Evolutionary conservation across 2,888 invertebrate genomes (phyloP), one percentile per base, ranked within the genome.

Genomic region (Itoplectis maculator): DNA sequence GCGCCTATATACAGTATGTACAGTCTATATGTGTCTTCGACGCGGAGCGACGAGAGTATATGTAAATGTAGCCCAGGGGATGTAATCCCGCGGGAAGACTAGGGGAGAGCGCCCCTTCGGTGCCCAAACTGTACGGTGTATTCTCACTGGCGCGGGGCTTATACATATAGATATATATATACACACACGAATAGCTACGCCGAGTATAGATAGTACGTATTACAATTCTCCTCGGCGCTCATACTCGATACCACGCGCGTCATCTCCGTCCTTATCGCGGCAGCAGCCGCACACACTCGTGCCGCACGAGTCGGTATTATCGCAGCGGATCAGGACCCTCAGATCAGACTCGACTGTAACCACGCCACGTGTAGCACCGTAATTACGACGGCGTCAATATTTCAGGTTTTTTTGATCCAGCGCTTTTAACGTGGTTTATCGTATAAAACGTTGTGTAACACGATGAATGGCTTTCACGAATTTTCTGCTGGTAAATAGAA

Each of bases 21-120:
- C 5, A 29, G 29, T 29, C 72, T 13, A 37, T 18, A 45, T 18
- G 45, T 1, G 42, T 69, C 51, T 70, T 59, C 29, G 69, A 40
- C 72, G 35, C 56, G 35, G 65, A 84, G 83, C 77, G 81, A 81
- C n/a, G 83, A 75, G 80, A 86, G 87, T 89, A 80, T 89, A 91
- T 90, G 90, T 89, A 91, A 90, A 91, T 91, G 88, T 88, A 85
- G 68, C 86, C 84, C 85, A 75, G 86, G 89, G 88, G 83, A 87
- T 85, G 86, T 89, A 91, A 59, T 90, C 90, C 89, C 84, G 78
- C 69, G 87, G 87, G 87, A 88, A 79, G 84, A 78, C 79, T 83
- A 78, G 82, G 56, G 73, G 69, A 54, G 54, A 40, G 54, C 15
- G 40, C 23, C 66, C 82, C 79, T 61, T 82, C 79, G 23, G 63